Base-by-base conservation (phyloP, 2,113 vertebrate genomes). In the Neolamprologus longior region DNA sequence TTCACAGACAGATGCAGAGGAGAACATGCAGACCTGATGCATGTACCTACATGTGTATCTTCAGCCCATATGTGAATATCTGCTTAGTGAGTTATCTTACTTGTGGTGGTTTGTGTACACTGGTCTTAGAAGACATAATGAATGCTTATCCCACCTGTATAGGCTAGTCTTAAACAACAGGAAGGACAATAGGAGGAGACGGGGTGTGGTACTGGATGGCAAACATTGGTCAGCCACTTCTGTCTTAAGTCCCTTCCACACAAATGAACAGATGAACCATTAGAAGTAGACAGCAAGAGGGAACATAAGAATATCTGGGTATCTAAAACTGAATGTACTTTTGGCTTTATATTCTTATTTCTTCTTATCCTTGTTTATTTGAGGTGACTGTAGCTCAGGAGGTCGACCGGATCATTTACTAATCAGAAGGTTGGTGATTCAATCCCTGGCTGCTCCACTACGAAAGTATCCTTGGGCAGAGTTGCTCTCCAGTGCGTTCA, bases 111-210 rank as follows among this genome's bases (percentile, higher is more conserved):
- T 86, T 92, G 88, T 93, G 86, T 94, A 86, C 71, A 82, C 45
- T 57, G 84, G 94, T 93, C 88, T 95, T 95, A 90, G 86, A 82
- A 55, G 90, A 88, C 89, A 93, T 92, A 93, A 93, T 89, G 80
- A 73, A 73, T 81, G 90, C 73, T 92, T 93, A 95, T 91, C 94
- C 92, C 86, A 90, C 88, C 86, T 87, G 88, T 93, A 50, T 95
- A 87, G 92, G 92, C 82, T 78, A 61, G 35, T 85, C 81, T 87
- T 42, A 12, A 76, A 82, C 78, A 81, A 81, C 78, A n/a, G 81
- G 17, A 54, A 81, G 89, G 37, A 94, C 93, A 95, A 94, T 93
- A 81, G 89, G 24, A 58, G 21, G 42, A 84, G 31, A 78, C 61
- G 0, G 86, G 92, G 90, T 80, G 93, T 93, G 94, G 91, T 87